These are phyloP conservation scores for Lycaena phlaeas DNA, from an alignment of 2,888 invertebrate species.

Conservation along the genomic window DNA sequence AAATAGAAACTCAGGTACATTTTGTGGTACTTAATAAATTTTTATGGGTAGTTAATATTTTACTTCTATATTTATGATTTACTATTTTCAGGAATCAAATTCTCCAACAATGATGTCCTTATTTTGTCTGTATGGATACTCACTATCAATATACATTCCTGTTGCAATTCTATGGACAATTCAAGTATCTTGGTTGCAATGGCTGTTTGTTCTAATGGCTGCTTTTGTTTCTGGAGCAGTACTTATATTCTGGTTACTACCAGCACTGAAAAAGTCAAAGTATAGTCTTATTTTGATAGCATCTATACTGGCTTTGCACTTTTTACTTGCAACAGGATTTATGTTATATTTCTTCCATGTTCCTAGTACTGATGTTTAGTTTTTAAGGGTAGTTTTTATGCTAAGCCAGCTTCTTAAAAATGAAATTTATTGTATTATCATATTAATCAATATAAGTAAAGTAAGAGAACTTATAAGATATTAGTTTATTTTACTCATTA, in stretches of 20 bases:
- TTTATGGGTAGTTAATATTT: no score
- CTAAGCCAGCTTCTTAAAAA: no score
- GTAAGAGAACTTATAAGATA: no score
- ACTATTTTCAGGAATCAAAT: conserved; percentile 57
- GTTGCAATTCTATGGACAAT: conserved; percentile 94
- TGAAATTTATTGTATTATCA: no score
- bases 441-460: no score
- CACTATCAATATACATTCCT: conserved; percentile 93
- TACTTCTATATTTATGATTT: neutral
- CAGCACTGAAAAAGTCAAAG: conserved; percentile 79
- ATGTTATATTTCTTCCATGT: conserved; percentile 87
- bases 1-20: conserved; percentile 76
- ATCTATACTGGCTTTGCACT: conserved; percentile 83
- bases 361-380: conserved; percentile 41
- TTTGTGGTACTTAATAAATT: neutral
- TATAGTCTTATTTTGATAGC: conserved; percentile 52
- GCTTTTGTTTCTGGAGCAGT: conserved; percentile 89
- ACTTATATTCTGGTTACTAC: conserved; percentile 85
- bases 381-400: no score
- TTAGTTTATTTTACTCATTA: no score
- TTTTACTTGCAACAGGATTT: conserved; percentile 88
- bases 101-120: conserved; percentile 85
- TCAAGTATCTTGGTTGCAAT: conserved; percentile 86
- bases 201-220: conserved; percentile 87
- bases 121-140: conserved; percentile 96